Evolutionary conservation across 2,888 invertebrate species (phyloP).

Genomic region (Luperina testacea): DNA sequence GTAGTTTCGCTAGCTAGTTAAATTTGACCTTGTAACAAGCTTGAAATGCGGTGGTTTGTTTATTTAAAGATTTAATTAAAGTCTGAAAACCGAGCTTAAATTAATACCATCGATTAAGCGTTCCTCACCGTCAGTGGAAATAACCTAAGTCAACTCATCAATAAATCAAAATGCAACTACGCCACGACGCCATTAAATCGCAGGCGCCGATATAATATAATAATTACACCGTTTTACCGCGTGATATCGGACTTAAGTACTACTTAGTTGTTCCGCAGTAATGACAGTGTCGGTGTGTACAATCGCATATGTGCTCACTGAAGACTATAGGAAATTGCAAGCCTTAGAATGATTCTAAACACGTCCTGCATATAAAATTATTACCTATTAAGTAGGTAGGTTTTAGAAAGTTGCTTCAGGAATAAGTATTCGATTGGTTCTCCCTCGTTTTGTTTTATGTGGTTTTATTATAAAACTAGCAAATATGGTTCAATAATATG

Average conservation of each 20-base stretch:
- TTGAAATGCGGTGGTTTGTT: background rate
- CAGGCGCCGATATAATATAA: conserved; percentile 7
- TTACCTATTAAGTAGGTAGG: background rate
- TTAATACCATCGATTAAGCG: background rate
- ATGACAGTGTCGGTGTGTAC: conserved; percentile 9
- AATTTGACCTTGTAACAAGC: background rate
- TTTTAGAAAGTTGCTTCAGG: conserved; percentile 9
- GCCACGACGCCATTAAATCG: background rate
- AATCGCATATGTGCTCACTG: conserved; percentile 59
- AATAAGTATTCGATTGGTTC: conserved; percentile 8
- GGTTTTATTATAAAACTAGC: background rate
- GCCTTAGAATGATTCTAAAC: conserved; percentile 9
- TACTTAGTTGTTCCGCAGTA: conserved; percentile 22
- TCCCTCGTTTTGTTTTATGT: background rate
- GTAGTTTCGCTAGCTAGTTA: background rate
- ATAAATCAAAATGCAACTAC: conserved; percentile 3
- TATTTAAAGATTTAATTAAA: background rate
- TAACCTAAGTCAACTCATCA: background rate
- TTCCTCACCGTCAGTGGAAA: background rate
- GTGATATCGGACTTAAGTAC: conserved; percentile 10
- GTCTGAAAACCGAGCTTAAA: background rate
- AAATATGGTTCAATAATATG: background rate
- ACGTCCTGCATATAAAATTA: background rate
- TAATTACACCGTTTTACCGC: conserved; percentile 18
- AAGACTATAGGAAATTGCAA: conserved; percentile 38